phyloP scores from a whole-genome alignment of 2,888 invertebrate species.

The Diploptera punctata region DNA sequence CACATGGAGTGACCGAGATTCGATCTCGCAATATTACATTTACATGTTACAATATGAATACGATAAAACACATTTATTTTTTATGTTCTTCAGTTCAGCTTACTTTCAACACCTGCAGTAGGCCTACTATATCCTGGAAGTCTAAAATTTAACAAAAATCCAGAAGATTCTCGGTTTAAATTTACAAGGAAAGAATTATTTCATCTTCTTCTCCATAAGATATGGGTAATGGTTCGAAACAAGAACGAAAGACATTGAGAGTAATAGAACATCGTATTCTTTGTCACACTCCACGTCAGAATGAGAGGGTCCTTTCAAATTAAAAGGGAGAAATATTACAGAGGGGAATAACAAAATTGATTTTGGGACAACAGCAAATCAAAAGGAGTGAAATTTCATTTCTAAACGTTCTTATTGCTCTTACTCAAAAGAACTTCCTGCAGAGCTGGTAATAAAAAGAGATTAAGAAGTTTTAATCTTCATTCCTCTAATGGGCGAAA shows the following conservation, averaged over 20 bases:
- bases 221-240: constrained; percentile 9
- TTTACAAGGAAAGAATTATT: no score
- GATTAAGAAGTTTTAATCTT: background rate
- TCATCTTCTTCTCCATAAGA: background rate
- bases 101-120: no score
- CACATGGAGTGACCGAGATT: no score
- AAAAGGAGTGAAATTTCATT: background rate
- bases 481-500: no score
- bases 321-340: background rate
- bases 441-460: background rate
- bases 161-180: no score
- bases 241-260: background rate
- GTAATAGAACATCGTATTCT: background rate
- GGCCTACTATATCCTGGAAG: no score
- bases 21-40: no score
- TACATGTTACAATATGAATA: no score
- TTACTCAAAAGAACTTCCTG: background rate
- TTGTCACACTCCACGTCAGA: background rate
- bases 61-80: no score
- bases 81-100: no score
- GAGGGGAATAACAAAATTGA: background rate
- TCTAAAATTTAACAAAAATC: no score
- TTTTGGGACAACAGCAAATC: background rate
- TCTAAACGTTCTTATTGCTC: background rate
- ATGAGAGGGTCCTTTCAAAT: background rate